A percentile compares a stretch with the other conserved stretches of the same genome.
Evolutionary conservation across 2,888 invertebrate species (phyloP).

Genomic region (Xylophagus ater): DNA sequence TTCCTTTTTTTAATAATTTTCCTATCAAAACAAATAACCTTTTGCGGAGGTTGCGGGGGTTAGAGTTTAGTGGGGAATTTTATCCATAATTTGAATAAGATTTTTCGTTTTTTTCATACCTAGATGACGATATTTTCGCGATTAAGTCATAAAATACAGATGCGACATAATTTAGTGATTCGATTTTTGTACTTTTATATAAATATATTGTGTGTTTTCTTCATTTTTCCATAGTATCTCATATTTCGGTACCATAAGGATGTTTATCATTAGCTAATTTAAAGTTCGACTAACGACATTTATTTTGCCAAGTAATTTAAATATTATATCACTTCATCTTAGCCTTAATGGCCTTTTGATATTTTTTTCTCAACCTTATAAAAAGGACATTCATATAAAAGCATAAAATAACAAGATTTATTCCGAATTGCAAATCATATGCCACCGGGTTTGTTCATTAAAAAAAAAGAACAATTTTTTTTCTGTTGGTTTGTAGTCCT

Average conservation of each 20-base stretch:
- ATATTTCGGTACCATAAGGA: slow-evolving; percentile 3
- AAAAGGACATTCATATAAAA: slow-evolving; percentile 1
- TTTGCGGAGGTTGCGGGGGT: no score
- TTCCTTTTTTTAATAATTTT: no score
- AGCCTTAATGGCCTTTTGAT: slow-evolving; percentile 18
- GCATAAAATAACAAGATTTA: slow-evolving; percentile 10
- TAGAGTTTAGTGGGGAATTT: no score
- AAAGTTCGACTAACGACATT: slow-evolving; percentile 19
- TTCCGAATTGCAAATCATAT: slow-evolving; percentile 19
- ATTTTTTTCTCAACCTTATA: slow-evolving; percentile 5
- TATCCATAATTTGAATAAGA: no score
- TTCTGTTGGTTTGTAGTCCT: background rate
- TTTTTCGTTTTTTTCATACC: background rate
- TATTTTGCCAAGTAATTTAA: slow-evolving; percentile 19
- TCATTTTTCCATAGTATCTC: background rate
- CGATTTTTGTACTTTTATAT: slow-evolving; percentile 13
- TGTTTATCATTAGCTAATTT: slow-evolving; percentile 19
- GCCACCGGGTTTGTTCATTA: no score
- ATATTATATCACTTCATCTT: slow-evolving; percentile 19
- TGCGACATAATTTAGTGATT: slow-evolving; percentile 18
- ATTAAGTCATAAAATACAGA: slow-evolving; percentile 19
- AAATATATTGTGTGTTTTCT: background rate
- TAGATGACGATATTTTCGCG: slow-evolving; percentile 1
- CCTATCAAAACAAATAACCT: no score
- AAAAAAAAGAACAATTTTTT: background rate